Evolutionary conservation across 37 sponge, comb jelly and placozoan species (phyloP).

Genomic region (Theonella swinhoei): DNA sequence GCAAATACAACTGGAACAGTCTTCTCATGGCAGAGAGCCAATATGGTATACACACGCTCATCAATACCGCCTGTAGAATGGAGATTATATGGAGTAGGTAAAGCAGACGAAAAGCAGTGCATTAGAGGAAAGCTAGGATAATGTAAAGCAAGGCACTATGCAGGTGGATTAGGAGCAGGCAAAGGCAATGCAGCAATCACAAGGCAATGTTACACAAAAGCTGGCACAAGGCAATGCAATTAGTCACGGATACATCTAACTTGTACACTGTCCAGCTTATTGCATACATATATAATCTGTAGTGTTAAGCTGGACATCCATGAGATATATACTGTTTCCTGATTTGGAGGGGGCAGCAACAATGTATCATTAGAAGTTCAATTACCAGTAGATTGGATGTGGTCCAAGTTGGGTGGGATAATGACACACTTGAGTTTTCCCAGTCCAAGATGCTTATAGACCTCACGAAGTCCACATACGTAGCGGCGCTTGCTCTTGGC

Average conservation of each 20-base stretch:
- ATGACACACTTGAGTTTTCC: constrained; percentile 88
- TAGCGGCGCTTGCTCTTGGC: constrained; percentile 71
- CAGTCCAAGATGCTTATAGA: constrained; percentile 81
- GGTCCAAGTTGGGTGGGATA: constrained; percentile 87
- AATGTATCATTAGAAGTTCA: not conserved
- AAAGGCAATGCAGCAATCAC: not conserved
- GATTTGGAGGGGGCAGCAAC: too few species aligned
- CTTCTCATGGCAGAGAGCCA: constrained; percentile 55
- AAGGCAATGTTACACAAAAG: not conserved
- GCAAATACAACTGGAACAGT: constrained; percentile 82
- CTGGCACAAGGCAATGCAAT: not conserved
- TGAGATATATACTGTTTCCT: too few species aligned
- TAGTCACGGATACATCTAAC: too few species aligned
- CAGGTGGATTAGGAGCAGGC: not conserved
- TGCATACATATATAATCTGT: too few species aligned
- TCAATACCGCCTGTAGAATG: constrained; percentile 80
- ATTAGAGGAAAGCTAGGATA: too few species aligned
- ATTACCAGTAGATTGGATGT: constrained; percentile 85
- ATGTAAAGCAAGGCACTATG: too few species aligned
- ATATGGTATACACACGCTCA: constrained; percentile 65
- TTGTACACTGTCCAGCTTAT: too few species aligned
- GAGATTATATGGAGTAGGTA: not conserved
- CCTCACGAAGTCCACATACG: constrained; percentile 93
- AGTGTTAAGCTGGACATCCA: too few species aligned
- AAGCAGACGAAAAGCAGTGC: not conserved